phyloP scores from a whole-genome alignment of 2,888 invertebrate genomes.

The Synanthedon formicaeformis region DNA sequence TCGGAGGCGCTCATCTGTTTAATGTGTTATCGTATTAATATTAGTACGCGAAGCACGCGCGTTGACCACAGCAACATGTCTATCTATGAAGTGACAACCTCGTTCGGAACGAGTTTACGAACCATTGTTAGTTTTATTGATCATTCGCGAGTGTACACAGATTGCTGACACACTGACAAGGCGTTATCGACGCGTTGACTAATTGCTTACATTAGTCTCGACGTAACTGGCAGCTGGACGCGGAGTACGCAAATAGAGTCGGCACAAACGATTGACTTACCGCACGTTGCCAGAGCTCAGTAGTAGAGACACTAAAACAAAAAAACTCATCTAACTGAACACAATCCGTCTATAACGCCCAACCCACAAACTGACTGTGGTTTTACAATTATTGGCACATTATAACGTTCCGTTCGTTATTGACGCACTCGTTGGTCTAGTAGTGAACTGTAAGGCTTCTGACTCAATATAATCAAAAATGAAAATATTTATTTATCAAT shows the following conservation, averaged over 20 bases:
- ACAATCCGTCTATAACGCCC: too few species aligned
- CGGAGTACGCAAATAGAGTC: conserved; percentile 51
- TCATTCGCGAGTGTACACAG: conserved; percentile 23
- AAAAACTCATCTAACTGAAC: too few species aligned
- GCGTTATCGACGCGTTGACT: conserved; percentile 49
- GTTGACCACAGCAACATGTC: conserved; percentile 5
- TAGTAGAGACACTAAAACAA: too few species aligned
- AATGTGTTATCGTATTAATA: background rate
- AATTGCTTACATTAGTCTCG: conserved; percentile 58
- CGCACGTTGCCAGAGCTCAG: conserved; percentile 39
- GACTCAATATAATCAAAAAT: too few species aligned
- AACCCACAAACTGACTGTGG: too few species aligned
- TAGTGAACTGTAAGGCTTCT: too few species aligned
- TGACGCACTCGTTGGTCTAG: too few species aligned
- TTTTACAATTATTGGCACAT: too few species aligned
- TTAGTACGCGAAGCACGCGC: conserved; percentile 11
- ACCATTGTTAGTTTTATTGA: conserved; percentile 17
- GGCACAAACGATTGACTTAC: conserved; percentile 48
- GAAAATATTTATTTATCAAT: too few species aligned
- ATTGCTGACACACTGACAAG: conserved; percentile 48
- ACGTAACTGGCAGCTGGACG: conserved; percentile 29
- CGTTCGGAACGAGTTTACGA: background rate
- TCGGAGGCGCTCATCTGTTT: background rate
- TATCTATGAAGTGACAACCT: conserved; percentile 6
- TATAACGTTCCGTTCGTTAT: too few species aligned